Percentiles rank a stretch among this genome's conserved stretches.
These are phyloP conservation scores for Catalaphyllia jardinei DNA, from an alignment of 64 coral and sea anemone species.

Conservation along the genomic window DNA sequence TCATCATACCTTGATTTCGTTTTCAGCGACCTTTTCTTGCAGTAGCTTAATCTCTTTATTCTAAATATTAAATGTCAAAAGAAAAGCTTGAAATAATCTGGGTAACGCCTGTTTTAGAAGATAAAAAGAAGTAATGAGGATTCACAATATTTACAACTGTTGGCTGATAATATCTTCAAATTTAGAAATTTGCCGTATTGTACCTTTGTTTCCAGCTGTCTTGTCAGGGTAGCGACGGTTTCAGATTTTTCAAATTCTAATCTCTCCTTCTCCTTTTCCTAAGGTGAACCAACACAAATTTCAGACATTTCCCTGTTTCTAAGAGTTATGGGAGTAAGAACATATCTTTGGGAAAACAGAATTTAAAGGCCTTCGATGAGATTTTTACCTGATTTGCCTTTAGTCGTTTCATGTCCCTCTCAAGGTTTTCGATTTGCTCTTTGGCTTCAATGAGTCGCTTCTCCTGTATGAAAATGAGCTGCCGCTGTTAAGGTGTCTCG, in stretches of 20 bases:
- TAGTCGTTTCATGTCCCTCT: neutral
- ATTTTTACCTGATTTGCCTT: conserved; percentile 11
- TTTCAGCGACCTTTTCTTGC: conserved; percentile 6
- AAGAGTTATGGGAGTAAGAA: too few species aligned
- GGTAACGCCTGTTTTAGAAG: neutral
- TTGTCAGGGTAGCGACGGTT: neutral
- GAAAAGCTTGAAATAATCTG: neutral
- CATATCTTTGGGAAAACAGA: too few species aligned
- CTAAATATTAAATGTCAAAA: neutral
- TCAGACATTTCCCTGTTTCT: neutral
- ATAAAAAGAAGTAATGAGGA: neutral
- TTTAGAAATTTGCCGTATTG: neutral
- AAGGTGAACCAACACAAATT: neutral
- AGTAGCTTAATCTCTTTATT: conserved; percentile 6
- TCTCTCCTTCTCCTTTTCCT: conserved; percentile 7
- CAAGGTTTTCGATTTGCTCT: conserved; percentile 29
- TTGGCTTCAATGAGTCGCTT: conserved; percentile 19
- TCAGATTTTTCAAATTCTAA: neutral
- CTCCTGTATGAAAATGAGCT: neutral
- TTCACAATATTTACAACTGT: neutral
- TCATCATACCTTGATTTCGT: neutral
- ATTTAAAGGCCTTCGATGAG: neutral
- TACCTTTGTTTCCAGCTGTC: conserved; percentile 25
- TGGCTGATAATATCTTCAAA: neutral
- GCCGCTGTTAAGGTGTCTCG: neutral